These are phyloP conservation scores for Papilio gigon DNA, from an alignment of 2,888 invertebrate genomes.

Conservation along the genomic window DNA sequence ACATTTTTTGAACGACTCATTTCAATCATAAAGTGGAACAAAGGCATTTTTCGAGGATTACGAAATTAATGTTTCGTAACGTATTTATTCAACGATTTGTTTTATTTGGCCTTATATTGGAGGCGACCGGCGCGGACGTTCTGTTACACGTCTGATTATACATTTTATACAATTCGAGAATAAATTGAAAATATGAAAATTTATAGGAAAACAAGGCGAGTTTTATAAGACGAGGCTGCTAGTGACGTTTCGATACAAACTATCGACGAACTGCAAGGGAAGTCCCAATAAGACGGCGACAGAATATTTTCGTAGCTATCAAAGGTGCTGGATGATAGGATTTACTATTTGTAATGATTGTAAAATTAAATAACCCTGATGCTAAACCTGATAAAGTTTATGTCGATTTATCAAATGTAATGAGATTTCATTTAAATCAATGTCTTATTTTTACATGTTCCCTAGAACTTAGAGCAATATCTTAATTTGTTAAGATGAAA, in stretches of 20 bases:
- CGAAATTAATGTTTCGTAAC: conserved; percentile 44
- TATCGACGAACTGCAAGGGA: conserved; percentile 57
- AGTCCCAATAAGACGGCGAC: conserved; percentile 48
- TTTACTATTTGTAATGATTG: too few relatives aligned
- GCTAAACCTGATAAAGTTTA: too few relatives aligned
- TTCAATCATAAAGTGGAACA: conserved; percentile 25
- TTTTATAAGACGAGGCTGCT: conserved; percentile 46
- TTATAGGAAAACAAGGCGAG: conserved; percentile 49
- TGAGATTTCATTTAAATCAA: neutral
- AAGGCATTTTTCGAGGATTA: conserved; percentile 41
- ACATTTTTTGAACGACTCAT: conserved; percentile 26
- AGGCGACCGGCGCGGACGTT: neutral
- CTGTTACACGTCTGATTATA: conserved; percentile 15
- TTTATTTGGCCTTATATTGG: conserved; percentile 34
- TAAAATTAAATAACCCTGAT: too few relatives aligned
- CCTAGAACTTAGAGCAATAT: neutral
- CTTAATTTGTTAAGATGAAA: neutral
- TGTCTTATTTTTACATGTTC: neutral
- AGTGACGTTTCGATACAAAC: conserved; percentile 54
- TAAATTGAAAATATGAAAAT: neutral
- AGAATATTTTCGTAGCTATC: conserved; percentile 36
- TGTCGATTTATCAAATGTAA: neutral
- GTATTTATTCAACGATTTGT: conserved; percentile 42
- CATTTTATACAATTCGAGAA: neutral
- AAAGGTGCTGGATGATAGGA: neutral